These are phyloP conservation scores for Mesaphorura yosii DNA, from an alignment of 1,140 invertebrate species.

Conservation along the genomic window DNA sequence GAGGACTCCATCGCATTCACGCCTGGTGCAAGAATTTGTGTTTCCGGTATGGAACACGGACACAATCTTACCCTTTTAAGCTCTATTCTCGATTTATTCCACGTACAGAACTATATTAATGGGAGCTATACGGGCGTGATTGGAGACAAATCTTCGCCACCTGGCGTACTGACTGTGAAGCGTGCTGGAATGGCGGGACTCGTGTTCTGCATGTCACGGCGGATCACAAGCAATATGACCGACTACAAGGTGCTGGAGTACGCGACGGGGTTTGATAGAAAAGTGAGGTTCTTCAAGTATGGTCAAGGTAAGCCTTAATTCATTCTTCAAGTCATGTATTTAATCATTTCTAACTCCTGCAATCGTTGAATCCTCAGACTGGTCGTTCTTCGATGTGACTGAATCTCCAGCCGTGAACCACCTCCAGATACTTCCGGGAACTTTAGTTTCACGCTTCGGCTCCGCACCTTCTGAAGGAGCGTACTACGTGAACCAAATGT, in stretches of 20 bases:
- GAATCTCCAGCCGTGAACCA: not conserved
- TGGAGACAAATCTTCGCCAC: not conserved
- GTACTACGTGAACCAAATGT: not conserved
- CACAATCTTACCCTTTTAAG: not conserved
- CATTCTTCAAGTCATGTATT: not conserved
- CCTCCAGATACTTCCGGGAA: not conserved
- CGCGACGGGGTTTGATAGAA: not conserved
- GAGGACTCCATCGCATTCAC: not conserved
- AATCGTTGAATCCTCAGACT: no score
- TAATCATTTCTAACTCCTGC: not conserved
- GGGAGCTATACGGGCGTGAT: not conserved
- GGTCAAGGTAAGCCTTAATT: not conserved
- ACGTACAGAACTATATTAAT: not conserved
- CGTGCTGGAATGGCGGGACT: not conserved
- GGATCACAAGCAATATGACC: not conserved
- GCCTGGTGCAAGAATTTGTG: not conserved
- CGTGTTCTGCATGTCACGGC: no score
- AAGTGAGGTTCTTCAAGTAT: not conserved
- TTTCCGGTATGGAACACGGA: not conserved
- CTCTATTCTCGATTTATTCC: not conserved
- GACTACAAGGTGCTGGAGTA: not conserved
- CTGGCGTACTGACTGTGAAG: not conserved
- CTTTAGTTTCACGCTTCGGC: no score
- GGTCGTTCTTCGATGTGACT: not conserved
- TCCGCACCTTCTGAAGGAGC: not conserved